phyloP scores from a whole-genome alignment of 2,888 invertebrate species.

The Dicyrtoma fusca region DNA sequence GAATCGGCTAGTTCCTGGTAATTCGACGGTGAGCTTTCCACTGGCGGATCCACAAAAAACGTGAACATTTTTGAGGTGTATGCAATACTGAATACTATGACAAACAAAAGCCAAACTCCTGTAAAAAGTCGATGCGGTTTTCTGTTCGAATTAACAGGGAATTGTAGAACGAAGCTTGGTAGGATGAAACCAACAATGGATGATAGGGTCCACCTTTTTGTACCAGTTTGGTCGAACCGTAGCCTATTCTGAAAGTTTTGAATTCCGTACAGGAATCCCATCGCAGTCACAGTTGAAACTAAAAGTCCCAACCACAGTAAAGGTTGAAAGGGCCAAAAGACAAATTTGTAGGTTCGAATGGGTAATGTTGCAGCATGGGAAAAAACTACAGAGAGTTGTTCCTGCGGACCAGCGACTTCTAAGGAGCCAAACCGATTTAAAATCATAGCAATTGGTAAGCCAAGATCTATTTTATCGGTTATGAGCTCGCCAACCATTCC shows the following conservation, averaged over 20 bases:
- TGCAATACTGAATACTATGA: not conserved
- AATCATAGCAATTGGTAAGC: not conserved
- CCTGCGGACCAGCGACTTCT: not conserved
- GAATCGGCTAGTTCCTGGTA: not conserved
- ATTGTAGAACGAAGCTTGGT: not conserved
- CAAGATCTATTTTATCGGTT: not conserved
- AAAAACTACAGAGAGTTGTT: not conserved
- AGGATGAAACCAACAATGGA: not conserved
- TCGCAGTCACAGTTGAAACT: too few species aligned
- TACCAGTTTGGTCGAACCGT: too few species aligned
- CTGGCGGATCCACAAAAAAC: not conserved
- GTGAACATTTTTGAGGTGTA: not conserved
- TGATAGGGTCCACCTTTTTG: not conserved
- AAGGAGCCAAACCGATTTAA: not conserved
- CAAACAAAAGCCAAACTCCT: not conserved
- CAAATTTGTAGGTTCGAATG: not conserved
- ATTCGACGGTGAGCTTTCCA: not conserved
- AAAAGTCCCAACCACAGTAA: not conserved
- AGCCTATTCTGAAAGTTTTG: too few species aligned
- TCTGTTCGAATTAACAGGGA: not conserved
- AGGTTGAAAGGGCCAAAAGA: not conserved
- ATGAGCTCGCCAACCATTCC: not conserved
- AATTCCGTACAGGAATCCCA: too few species aligned
- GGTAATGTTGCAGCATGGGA: not conserved
- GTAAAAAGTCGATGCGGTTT: not conserved